These are phyloP conservation scores for Callionymus lyra DNA, from an alignment of 2,113 vertebrate genomes.

Conservation along the genomic window DNA sequence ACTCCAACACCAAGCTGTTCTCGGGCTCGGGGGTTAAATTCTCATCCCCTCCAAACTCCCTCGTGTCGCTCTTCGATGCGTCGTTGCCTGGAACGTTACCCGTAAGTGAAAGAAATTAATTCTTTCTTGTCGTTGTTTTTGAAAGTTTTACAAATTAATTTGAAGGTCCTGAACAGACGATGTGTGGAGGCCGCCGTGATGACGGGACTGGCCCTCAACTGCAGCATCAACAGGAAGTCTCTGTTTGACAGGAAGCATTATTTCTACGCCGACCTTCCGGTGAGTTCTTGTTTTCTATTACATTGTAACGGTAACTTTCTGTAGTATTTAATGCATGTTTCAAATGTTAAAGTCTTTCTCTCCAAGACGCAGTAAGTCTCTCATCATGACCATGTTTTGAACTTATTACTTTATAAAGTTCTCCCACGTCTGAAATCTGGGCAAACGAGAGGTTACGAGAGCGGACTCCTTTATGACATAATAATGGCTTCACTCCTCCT, in stretches of 20 bases:
- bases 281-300: constrained; percentile 63
- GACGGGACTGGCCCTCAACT: constrained; percentile 88
- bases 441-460: no score
- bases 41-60: constrained; percentile 86
- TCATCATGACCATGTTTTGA: no score
- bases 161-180: constrained; percentile 86
- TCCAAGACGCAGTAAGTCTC: no score
- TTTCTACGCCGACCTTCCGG: constrained; percentile 96
- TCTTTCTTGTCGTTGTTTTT: background rate
- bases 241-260: constrained; percentile 98
- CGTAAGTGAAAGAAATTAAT: constrained; percentile 62
- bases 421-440: no score
- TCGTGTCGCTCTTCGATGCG: constrained; percentile 92
- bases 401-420: no score
- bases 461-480: no score
- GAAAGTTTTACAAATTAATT: background rate
- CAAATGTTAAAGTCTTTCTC: no score
- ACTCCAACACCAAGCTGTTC: constrained; percentile 88
- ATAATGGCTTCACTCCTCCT: no score
- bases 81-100: constrained; percentile 95
- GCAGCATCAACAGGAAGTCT: constrained; percentile 88
- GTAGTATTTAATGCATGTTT: no score
- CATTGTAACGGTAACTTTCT: background rate
- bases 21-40: constrained; percentile 82
- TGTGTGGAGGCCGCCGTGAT: constrained; percentile 94